Percentiles rank a stretch among this genome's conserved stretches.
Evolutionary conservation across 2,113 vertebrate species (phyloP).

Genomic region (Panthera leo): DNA sequence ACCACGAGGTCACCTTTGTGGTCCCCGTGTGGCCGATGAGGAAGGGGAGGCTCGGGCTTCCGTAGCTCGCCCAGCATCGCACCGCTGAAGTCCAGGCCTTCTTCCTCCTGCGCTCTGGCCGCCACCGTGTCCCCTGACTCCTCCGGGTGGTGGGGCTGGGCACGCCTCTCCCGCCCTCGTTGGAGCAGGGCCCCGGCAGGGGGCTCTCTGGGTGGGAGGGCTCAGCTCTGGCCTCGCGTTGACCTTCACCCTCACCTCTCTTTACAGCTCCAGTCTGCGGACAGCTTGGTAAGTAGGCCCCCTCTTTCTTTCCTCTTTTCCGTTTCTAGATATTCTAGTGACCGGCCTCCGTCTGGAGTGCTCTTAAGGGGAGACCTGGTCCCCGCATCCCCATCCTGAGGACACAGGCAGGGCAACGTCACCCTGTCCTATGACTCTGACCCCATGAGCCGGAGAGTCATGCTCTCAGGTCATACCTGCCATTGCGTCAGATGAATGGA

Average conservation of each 20-base stretch:
- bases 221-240: neutral
- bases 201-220: neutral
- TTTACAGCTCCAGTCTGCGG: slow-evolving; percentile 34
- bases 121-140: neutral
- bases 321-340: neutral
- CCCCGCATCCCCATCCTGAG: neutral
- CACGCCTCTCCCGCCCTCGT: neutral
- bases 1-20: accelerated
- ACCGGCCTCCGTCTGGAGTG: neutral
- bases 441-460: neutral
- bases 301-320: neutral
- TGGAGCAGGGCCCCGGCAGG: neutral
- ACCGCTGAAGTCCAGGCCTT: neutral
- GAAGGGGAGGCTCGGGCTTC: neutral
- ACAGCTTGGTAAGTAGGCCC: slow-evolving; percentile 51
- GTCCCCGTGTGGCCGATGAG: neutral
- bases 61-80: neutral
- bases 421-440: neutral
- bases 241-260: neutral
- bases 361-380: too few species aligned
- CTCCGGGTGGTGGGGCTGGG: neutral
- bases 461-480: neutral
- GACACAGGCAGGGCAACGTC: neutral
- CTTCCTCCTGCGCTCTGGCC: too few species aligned
- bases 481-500: neutral